A percentile compares a stretch with the other conserved stretches of the same genome.
These are phyloP conservation scores for Phenganax subtilis DNA, from an alignment of 92 coral and sea anemone species.

Conservation along the genomic window DNA sequence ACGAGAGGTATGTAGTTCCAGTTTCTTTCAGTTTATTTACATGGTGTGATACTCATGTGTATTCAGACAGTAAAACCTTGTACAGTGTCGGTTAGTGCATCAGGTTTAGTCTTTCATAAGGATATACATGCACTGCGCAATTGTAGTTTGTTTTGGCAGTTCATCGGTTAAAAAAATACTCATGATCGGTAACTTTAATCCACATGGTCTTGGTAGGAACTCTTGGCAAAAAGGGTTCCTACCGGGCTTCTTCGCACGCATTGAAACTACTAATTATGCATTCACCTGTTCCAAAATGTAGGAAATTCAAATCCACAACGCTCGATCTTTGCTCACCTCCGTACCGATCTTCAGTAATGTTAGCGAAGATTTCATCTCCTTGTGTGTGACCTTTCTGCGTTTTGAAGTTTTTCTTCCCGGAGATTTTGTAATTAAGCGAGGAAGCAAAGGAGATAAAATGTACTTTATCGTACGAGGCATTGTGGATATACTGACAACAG, in stretches of 20 bases:
- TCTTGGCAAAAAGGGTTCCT: too few species aligned
- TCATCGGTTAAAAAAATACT: too few species aligned
- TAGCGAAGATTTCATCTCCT: slow-evolving; percentile 56
- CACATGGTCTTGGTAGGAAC: too few species aligned
- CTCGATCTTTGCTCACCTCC: slow-evolving; percentile 63
- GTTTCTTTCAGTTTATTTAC: background rate
- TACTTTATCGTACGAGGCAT: slow-evolving; percentile 93
- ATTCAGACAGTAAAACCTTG: too few species aligned
- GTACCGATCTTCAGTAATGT: slow-evolving; percentile 82
- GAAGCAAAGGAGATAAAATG: slow-evolving; percentile 91
- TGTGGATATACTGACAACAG: slow-evolving; percentile 81
- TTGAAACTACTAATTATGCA: background rate
- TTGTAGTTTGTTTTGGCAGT: too few species aligned
- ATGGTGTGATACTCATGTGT: too few species aligned
- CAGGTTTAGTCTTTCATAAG: too few species aligned
- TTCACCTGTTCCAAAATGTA: slow-evolving; percentile 16
- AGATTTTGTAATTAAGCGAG: slow-evolving; percentile 74
- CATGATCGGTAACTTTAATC: too few species aligned
- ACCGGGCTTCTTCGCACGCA: too few species aligned
- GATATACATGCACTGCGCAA: too few species aligned
- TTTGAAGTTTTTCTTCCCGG: slow-evolving; percentile 97
- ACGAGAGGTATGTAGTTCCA: slow-evolving; percentile 57
- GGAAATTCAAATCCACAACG: slow-evolving; percentile 84
- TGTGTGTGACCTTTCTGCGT: slow-evolving; percentile 58
- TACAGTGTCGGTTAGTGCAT: too few species aligned